These are phyloP conservation scores for Drosophila hamatofila DNA, from an alignment of 2,888 invertebrate species.

Conservation along the genomic window DNA sequence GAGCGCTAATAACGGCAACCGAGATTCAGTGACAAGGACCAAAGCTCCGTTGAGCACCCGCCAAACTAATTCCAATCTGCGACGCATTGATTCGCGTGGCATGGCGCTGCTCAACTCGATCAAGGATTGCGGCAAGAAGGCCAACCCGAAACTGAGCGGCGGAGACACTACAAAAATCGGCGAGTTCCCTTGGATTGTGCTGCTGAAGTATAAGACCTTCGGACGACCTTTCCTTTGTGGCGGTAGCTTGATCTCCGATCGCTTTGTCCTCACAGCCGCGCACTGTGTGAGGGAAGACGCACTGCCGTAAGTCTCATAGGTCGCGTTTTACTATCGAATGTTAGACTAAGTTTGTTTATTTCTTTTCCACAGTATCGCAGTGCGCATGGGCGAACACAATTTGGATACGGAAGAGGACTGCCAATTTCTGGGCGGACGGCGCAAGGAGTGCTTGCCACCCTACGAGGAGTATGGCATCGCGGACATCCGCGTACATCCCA, in stretches of 20 bases:
- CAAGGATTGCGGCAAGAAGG: constrained; percentile 87
- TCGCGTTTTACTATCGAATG: background rate
- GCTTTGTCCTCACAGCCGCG: constrained; percentile 82
- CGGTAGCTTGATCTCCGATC: constrained; percentile 79
- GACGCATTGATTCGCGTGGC: constrained; percentile 53
- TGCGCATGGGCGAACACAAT: constrained; percentile 85
- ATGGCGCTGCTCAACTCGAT: constrained; percentile 55
- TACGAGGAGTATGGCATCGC: constrained; percentile 83
- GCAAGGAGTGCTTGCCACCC: constrained; percentile 82
- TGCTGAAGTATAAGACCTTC: constrained; percentile 87
- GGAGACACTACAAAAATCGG: constrained; percentile 88
- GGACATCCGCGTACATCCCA: constrained; percentile 86
- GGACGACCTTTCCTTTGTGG: constrained; percentile 82
- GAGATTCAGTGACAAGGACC: background rate
- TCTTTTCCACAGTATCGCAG: constrained; percentile 74
- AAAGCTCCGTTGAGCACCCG: background rate
- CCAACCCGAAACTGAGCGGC: constrained; percentile 87
- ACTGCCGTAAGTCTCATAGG: constrained; percentile 59
- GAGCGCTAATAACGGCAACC: background rate
- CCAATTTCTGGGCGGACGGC: constrained; percentile 40
- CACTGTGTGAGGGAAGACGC: constrained; percentile 71
- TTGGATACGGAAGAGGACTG: constrained; percentile 80
- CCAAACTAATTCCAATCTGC: constrained; percentile 3
- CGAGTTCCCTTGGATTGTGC: constrained; percentile 92
- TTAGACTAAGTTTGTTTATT: too few relatives aligned